Evolutionary conservation across 2,888 invertebrate species (phyloP), one percentile per base, ranked within the genome.

Genomic region (Gortyna flavago): DNA sequence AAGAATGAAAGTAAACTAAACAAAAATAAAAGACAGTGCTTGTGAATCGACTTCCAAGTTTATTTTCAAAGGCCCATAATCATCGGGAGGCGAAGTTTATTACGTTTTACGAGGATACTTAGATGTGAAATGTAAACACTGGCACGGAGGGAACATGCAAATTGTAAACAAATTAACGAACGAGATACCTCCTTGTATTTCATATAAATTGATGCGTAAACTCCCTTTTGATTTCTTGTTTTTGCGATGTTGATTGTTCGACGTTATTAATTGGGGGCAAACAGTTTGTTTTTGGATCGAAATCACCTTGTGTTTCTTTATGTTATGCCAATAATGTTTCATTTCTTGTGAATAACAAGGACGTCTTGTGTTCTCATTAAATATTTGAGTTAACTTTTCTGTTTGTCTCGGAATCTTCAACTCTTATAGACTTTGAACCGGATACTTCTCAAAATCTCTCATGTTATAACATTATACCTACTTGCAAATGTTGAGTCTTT

Each of bases 51-150:
- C 92, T 91, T 90, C 91, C 88, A 91, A 95, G 94, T 95, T 95
- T 95, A 95, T 95, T 94, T 95, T 94, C 92, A 94, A 93, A 94
- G 93, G 93, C 92, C 93, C 92, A 94, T 95, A 95, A 95, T 96
- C 93, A 95, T 95, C 89, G 93, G 86, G 91, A 93, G 91, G 92
- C 92, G 91, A 94, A 94, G 90, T 95, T 96, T 95, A 96, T 94
- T 92, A 92, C 91, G 89, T 90, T 91, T 89, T 88, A 91, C 90
- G 92, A 92, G 88, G 89, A 92, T 92, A 91, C 89, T 92, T 91
- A 92, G 92, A 93, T 87, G 92, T 90, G 90, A 91, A 93, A 92
- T 89, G 93, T 93, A 95, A 95, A 95, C 93, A 95, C 87, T 89
- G 90, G 86, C 90, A 89, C 90, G 90, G 88, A 89, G 91, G 91